phyloP scores from a whole-genome alignment of 1,140 invertebrate genomes.

The Drosophila prosaltans region DNA sequence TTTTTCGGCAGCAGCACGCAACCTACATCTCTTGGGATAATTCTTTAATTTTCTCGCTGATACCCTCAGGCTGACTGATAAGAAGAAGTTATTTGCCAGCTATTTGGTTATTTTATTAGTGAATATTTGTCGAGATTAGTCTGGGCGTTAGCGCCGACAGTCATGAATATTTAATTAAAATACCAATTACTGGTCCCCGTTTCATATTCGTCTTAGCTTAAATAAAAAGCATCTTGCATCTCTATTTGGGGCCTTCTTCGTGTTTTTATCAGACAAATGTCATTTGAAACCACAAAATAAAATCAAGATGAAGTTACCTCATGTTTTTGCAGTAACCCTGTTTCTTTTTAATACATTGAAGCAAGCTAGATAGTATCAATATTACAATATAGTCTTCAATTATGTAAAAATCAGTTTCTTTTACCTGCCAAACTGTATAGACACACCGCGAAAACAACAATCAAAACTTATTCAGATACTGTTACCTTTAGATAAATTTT shows the following conservation, averaged over 20 bases:
- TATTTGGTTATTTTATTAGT: conserved; percentile 78
- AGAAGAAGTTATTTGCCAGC: conserved; percentile 79
- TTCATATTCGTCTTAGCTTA: background rate
- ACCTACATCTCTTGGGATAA: conserved; percentile 71
- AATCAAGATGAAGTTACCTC: too few species aligned
- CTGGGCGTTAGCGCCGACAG: conserved; percentile 4
- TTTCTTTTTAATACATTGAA: too few species aligned
- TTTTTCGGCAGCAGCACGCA: conserved; percentile 52
- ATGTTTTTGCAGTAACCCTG: too few species aligned
- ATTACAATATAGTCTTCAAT: too few species aligned
- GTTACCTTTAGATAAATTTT: too few species aligned
- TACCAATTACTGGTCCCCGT: conserved; percentile 73
- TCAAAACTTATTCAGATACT: too few species aligned
- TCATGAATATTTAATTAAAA: conserved; percentile 80
- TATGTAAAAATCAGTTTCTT: too few species aligned
- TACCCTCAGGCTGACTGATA: conserved; percentile 67
- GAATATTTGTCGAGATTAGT: conserved; percentile 27
- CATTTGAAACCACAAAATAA: too few species aligned
- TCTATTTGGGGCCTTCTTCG: background rate
- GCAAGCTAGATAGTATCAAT: too few species aligned
- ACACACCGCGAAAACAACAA: too few species aligned
- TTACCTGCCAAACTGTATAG: too few species aligned
- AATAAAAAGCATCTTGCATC: conserved; percentile 7
- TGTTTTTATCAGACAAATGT: background rate
- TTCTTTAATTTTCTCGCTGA: conserved; percentile 79